Conservation (phyloP, 2,888 invertebrate genomes). For the Entomobrya multifasciata region DNA sequence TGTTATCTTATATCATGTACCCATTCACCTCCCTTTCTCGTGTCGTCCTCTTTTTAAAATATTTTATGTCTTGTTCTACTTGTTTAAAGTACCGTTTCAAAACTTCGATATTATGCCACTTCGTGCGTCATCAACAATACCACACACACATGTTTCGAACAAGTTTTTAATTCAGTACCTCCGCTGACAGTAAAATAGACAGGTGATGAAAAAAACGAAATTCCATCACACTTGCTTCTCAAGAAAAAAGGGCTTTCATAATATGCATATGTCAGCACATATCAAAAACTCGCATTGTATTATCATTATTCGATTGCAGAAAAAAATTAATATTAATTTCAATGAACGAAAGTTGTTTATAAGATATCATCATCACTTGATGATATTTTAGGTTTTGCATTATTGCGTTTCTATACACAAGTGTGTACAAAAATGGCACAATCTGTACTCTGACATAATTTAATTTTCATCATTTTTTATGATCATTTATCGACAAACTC, state of each 20-base stretch:
- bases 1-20: slow-evolving; percentile 20
- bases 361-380: too few species aligned
- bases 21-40: slow-evolving; percentile 39
- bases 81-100: slow-evolving; percentile 66
- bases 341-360: too few species aligned
- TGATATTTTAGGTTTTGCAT: too few species aligned
- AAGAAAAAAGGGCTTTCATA: too few species aligned
- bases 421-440: too few species aligned
- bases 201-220: slow-evolving; percentile 6
- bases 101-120: slow-evolving; percentile 23
- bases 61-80: slow-evolving; percentile 43
- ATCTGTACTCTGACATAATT: too few species aligned
- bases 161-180: slow-evolving; percentile 36
- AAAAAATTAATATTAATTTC: too few species aligned
- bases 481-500: slow-evolving; percentile 51
- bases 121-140: slow-evolving; percentile 56
- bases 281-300: too few species aligned
- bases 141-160: slow-evolving; percentile 54
- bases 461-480: too few species aligned
- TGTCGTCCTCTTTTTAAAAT: slow-evolving; percentile 20
- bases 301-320: too few species aligned
- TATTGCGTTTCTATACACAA: too few species aligned
- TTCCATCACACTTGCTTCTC: slow-evolving; percentile 6
- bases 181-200: neutral
- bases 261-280: too few species aligned